Conservation (phyloP, 2,113 vertebrate species). For the Scalopus aquaticus region DNA sequence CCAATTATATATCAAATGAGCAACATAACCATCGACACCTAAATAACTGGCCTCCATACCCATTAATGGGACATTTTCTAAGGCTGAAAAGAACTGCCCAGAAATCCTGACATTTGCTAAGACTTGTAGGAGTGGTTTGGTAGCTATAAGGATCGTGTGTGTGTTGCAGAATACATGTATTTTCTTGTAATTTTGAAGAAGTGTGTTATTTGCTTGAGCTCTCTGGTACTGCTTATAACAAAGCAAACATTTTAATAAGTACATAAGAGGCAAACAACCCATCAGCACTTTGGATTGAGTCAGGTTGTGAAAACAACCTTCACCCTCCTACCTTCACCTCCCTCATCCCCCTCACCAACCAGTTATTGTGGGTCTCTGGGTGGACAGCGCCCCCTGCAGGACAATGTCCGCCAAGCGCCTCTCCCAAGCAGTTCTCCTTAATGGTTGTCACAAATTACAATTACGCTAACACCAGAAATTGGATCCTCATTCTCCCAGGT, state of each 20-base stretch:
- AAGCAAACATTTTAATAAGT: background rate
- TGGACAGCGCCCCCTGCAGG: conserved; percentile 27
- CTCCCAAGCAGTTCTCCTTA: background rate
- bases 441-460: background rate
- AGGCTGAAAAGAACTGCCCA: background rate
- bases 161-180: background rate
- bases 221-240: background rate
- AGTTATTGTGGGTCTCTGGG: background rate
- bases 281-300: background rate
- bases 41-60: background rate
- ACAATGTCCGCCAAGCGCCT: background rate
- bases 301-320: no score
- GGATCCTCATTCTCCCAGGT: background rate
- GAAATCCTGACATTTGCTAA: background rate
- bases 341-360: background rate
- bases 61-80: background rate
- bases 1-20: background rate
- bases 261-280: background rate
- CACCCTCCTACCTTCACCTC: background rate
- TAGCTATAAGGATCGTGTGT: background rate
- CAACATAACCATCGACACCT: background rate
- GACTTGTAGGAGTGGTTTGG: background rate
- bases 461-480: background rate
- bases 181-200: conserved; percentile 11
- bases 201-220: background rate